Base-by-base conservation (phyloP, 2,888 invertebrate species). In the Ochlodes sylvanus region DNA sequence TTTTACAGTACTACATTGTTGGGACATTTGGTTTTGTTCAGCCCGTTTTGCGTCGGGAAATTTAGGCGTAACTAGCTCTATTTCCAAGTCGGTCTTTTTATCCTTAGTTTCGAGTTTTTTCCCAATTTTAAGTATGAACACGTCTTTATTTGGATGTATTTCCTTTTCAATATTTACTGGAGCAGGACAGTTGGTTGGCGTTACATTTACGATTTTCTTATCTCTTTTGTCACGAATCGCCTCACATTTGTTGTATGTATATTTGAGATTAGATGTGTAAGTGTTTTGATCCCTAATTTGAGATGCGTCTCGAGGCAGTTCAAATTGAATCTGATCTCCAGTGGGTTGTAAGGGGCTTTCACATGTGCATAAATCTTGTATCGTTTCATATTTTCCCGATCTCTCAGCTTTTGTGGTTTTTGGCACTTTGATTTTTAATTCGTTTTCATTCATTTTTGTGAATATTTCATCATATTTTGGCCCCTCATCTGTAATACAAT, bases 51-150 rank as follows among this genome's bases (percentile, higher is more conserved):
- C 77, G n/a, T 70, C 66, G 1, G 86, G 88, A 10, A 78, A 81
- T 79, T 92, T 92, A 12, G 92, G 92, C 1, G 92, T 92, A 0
- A 90, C 81, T 0, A 93, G 77, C 80, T 93, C 92, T 73, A 93
- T 93, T 82, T 92, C 92, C 10, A 93, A 82, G 71, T 92, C 92
- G 21, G 92, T 92, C 73, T 88, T 93, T 74, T 90, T 92, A 65
- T 93, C 90, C 74, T 86, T 85, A 0, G 88, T 89, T 77, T 93
- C 92, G 19, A 92, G 75, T 74, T 92, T 92, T 70, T 93, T 93
- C 32, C 92, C 92, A 69, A 93, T 92, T 81, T 92, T 93, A 7
- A 93, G 78, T 73, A 93, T 90, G 66, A 93, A 93, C 1, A 93
- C 92, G 71, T 93, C 92, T 76, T 90, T 92, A 55, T 83, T 76